These are phyloP conservation scores for Periphyllus acericola DNA, from an alignment of 2,888 invertebrate genomes.

Conservation along the genomic window DNA sequence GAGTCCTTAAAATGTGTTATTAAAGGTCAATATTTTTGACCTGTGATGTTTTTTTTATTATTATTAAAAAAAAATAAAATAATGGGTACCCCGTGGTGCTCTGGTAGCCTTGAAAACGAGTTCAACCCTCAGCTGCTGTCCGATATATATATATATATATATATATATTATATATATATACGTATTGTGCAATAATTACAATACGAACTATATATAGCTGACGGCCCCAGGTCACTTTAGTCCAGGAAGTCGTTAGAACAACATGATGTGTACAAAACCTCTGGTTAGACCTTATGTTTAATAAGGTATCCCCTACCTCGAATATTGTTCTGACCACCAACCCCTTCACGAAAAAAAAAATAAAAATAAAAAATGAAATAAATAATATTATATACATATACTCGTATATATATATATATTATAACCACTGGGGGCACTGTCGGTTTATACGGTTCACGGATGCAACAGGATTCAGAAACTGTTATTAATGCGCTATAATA, in stretches of 20 bases:
- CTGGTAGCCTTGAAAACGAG: conserved; percentile 55
- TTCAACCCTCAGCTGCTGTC: conserved; percentile 62
- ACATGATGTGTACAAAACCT: conserved; percentile 12
- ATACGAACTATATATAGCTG: conserved; percentile 18
- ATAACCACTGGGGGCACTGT: neutral
- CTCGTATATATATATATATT: too few species aligned
- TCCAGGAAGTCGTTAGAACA: conserved; percentile 61
- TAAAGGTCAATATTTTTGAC: conserved; percentile 49
- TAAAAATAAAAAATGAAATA: neutral
- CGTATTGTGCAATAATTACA: conserved; percentile 54
- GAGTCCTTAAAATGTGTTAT: neutral
- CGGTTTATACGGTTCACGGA: neutral
- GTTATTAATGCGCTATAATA: neutral
- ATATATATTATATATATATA: too few species aligned
- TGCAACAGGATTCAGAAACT: neutral
- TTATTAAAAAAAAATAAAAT: conserved; percentile 25
- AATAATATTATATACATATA: conserved; percentile 17
- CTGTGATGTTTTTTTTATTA: conserved; percentile 10
- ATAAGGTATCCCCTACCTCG: conserved; percentile 31
- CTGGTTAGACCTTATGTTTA: conserved; percentile 43
- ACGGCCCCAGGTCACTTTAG: conserved; percentile 58
- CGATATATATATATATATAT: neutral
- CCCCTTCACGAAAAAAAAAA: conserved; percentile 42
- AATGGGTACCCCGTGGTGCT: conserved; percentile 25
- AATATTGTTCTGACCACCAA: conserved; percentile 43